Evolutionary conservation across 2,888 invertebrate genomes (phyloP), one percentile per base, ranked within the genome.

Genomic region (Lordiphosa andalusiaca): DNA sequence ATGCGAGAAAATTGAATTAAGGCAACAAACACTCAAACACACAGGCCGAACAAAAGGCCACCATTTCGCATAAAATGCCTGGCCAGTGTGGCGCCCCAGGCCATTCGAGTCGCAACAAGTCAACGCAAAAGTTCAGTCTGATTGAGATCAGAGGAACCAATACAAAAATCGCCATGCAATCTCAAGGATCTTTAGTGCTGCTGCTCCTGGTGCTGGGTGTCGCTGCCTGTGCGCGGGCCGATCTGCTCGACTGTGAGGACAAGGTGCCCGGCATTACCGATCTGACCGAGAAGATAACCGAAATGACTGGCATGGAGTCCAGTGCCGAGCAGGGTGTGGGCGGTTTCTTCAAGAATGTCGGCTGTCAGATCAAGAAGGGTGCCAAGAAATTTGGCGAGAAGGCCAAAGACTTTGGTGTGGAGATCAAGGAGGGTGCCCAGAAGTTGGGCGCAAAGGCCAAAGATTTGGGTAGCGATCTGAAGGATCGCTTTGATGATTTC

Each of bases 361-460:
- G 88, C 9, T 88, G 88, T 33, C 73, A 80, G 53, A 73, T 88
- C 16, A 86, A 88, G 52, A 81, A 81, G 9, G 76, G 85, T 0
- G 88, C 86, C 6, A 76, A 67, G 36, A 85, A 86, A 42, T 73
- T 87, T 2, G 73, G 81, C 9, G 85, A 86, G 33, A 84, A 85
- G 54, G 87, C 88, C 12, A 86, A 88, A 53, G 82, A 86, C 35
- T 12, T 88, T 6, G 86, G 88, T 47, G 67, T 58, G 16, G 86
- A 87, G 5, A 68, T 88, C 10, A 86, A 86, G 57, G 84, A 85
- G 56, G 77, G 86, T 10, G 86, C 86, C 44, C 85, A 84, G 7
- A 88, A 88, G 53, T 71, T 88, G 16, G 75, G 75, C 30, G 88
- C 78, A 4, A 73, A 68, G 36, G 87, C 88, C 19, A 88, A 87